These are phyloP conservation scores for Drosophila pectinifera DNA, from an alignment of 1,140 invertebrate genomes.

Conservation along the genomic window DNA sequence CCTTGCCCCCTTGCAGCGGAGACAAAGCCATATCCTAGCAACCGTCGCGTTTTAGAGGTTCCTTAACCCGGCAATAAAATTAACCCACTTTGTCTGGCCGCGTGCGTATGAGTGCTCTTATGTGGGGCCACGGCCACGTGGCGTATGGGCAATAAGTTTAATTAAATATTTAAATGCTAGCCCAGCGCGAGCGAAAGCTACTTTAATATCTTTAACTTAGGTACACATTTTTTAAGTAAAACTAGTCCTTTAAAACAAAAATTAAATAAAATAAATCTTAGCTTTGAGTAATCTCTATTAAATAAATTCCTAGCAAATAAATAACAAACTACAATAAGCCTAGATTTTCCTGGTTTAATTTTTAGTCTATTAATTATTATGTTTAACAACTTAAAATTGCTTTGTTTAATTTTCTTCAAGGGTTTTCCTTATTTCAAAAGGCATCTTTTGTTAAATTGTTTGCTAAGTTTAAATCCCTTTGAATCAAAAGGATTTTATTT, in stretches of 20 bases:
- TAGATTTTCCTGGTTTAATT: no score
- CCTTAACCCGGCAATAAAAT: constrained; percentile 53
- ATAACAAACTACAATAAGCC: no score
- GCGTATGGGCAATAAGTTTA: constrained; percentile 58
- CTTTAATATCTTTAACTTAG: not conserved
- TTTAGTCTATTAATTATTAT: not conserved
- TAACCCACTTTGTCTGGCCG: constrained; percentile 59
- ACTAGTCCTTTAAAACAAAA: no score
- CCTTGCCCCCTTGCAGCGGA: constrained; percentile 2
- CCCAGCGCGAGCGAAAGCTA: no score
- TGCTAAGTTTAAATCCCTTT: not conserved
- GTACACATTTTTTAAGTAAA: not conserved
- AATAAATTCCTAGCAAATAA: no score
- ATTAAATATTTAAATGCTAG: constrained; percentile 57
- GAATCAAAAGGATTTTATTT: constrained; percentile 2
- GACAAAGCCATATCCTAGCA: constrained; percentile 46
- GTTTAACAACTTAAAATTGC: not conserved
- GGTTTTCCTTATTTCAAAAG: no score
- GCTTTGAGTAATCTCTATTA: no score
- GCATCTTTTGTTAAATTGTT: not conserved
- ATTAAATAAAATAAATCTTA: no score
- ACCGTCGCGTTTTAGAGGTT: constrained; percentile 55
- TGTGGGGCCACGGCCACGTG: constrained; percentile 28
- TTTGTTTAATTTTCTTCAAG: no score
- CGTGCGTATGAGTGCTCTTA: constrained; percentile 6